Evolutionary conservation across 2,797 vertebrate genomes (phyloP).

Genomic region (Pangasius macronema): DNA sequence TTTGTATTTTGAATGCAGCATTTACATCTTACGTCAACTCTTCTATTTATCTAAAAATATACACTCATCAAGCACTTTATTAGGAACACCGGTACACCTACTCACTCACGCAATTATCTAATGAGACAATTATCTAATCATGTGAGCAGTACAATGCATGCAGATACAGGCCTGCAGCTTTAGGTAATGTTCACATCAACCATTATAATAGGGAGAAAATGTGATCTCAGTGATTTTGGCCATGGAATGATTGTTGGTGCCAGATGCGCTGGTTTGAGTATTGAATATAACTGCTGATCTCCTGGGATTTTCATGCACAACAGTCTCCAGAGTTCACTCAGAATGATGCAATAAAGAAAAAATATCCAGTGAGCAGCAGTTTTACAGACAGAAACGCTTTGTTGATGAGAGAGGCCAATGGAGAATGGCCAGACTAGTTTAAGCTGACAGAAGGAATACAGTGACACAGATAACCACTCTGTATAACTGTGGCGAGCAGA

Average conservation of each 20-base stretch:
- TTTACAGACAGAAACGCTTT: background rate
- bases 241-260: background rate
- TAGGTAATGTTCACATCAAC: background rate
- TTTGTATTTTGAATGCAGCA: background rate
- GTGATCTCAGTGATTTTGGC: background rate
- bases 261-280: background rate
- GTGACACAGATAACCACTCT: background rate
- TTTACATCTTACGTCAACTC: background rate
- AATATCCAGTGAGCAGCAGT: background rate
- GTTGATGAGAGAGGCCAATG: background rate
- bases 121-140: background rate
- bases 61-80: background rate
- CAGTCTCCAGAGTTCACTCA: background rate
- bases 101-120: background rate
- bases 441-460: too few relatives aligned
- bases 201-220: background rate
- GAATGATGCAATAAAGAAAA: background rate
- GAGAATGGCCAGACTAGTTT: too few relatives aligned
- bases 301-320: background rate
- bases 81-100: background rate
- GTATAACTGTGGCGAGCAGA: background rate
- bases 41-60: background rate
- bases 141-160: background rate
- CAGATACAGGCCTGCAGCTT: background rate
- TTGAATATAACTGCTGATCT: background rate